Percentiles rank a stretch among this genome's conserved stretches.
Conservation (phyloP, 2,797 vertebrate species). For the Acrossocheilus wenchowensis region DNA sequence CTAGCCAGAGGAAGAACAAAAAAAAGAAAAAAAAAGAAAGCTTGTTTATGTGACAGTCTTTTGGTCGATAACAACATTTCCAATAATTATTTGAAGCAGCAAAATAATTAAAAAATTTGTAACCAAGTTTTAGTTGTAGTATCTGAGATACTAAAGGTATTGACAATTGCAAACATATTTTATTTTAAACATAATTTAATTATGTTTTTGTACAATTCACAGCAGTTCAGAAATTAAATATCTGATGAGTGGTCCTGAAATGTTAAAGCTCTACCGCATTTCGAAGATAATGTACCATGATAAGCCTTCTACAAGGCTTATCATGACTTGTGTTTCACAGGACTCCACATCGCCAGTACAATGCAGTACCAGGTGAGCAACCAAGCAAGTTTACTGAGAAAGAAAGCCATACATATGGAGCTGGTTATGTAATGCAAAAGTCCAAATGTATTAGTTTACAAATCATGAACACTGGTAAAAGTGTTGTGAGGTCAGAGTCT, state of each 20-base stretch:
- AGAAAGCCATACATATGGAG: not conserved
- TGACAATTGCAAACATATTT: not conserved
- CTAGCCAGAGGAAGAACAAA: not conserved
- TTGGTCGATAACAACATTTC: not conserved
- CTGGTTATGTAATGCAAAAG: not conserved
- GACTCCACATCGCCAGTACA: not conserved
- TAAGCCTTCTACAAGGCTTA: not conserved
- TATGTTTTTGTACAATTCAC: not conserved
- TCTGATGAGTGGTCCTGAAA: not conserved
- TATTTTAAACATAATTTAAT: not conserved
- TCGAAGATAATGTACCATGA: not conserved
- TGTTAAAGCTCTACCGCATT: not conserved
- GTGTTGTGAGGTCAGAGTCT: not conserved
- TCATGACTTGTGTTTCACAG: not conserved
- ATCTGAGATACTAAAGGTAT: not conserved
- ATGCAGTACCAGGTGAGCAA: not conserved
- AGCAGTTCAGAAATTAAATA: not conserved
- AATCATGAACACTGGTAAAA: not conserved
- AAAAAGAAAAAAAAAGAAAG: not conserved
- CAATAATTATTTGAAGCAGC: not conserved
- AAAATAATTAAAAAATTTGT: not conserved
- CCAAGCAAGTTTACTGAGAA: not conserved
- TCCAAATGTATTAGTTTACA: not conserved
- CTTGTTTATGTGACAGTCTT: not conserved
- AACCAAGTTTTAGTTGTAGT: not conserved